Evolutionary conservation across 2,888 invertebrate species (phyloP), one percentile per base, ranked within the genome.

Genomic region (Poecilus cupreus): DNA sequence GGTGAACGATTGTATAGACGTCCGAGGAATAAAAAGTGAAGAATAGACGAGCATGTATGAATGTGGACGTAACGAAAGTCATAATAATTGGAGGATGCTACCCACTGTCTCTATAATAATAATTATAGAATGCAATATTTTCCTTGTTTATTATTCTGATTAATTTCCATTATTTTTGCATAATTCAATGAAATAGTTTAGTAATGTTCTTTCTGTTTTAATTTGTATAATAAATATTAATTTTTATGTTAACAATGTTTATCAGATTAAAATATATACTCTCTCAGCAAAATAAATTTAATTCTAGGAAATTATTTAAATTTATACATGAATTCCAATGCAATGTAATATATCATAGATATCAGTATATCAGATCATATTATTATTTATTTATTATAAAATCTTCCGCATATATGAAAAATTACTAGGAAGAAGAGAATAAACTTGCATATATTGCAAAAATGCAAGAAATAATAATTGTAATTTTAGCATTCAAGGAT

Each of bases 401-500:
- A 60, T 60, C 60, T 60, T 60, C 60, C 60, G 60, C 26, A n/a
- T 32, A 13, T 60, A 22, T 60, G 26, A 60, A 60, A 60, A 60
- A 60, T 26, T 22, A 60, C 60, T 57, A 22, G 51, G 24, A 57
- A 57, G 24, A 24, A 5, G 2, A 3, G 26, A 26, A 8, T 8
- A 32, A 32, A 32, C 5, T 2, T 32, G 32, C 8, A 2, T 11
- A 11, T n/a, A 13, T 43, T 43, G 43, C 43, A 43, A 11, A 43
- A 43, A 43, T 43, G 32, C 32, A 32, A 6, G 8, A 32, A 43
- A 43, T 43, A 43, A n/a, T 43, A 3, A 54, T 54, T 54, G 54
- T 54, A 54, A 54, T 22, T 54, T 22, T 18, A 26, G 11, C 43
- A 0, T 11, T 60, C 60, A 60, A 60, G 60, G 60, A 24, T 60